Base-by-base conservation (phyloP, 2,797 vertebrate species). In the Tauraco hartlaubi region DNA sequence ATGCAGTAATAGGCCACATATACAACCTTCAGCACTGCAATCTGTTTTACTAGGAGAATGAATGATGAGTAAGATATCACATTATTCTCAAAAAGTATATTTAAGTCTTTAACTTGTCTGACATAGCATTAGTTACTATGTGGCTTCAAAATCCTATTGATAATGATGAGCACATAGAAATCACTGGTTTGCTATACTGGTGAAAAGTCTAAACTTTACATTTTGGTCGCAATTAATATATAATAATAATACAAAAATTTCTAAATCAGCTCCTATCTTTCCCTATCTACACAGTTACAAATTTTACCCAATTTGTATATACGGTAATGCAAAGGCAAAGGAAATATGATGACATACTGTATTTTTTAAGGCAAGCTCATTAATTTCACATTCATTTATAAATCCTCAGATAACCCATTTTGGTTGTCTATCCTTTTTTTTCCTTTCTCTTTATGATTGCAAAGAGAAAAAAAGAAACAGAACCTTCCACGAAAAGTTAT, bases 1-100 rank as follows among this genome's bases (percentile, higher is more conserved):
- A 52, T 77, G 95, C 96, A 96, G 91, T 96, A 94, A 94, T 79
- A 96, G 79, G 83, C 95, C 85, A 95, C 80, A 91, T 74, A 87
- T 59, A 76, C 55, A 95, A 59, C 41, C 85, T 90, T 94, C 69
- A 85, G 74, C 84, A 80, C 39, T 72, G 54, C 67, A 94, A 52
- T 76, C 67, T 93, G 55, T 72, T 94, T 97, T 93, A 81, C 69
- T 86, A 85, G 85, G 83, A 83, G 18, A 75, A 54, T 95, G 61
- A 69, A 44, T 84, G 43, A 91, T 91, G 90, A 82, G 68, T 62
- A 93, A 93, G 84, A 82, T 25, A 73, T 66, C 83, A 91, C 26
- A 88, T 88, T 84, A 44, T 86, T 92, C 81, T 88, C 75, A 51
- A 66, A 90, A 62, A 58, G 59, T 68, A 7, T 81, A 91, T 91